Evolutionary conservation across 2,113 vertebrate genomes (phyloP), one percentile per base, ranked within the genome.

Genomic region (Physeter macrocephalus): DNA sequence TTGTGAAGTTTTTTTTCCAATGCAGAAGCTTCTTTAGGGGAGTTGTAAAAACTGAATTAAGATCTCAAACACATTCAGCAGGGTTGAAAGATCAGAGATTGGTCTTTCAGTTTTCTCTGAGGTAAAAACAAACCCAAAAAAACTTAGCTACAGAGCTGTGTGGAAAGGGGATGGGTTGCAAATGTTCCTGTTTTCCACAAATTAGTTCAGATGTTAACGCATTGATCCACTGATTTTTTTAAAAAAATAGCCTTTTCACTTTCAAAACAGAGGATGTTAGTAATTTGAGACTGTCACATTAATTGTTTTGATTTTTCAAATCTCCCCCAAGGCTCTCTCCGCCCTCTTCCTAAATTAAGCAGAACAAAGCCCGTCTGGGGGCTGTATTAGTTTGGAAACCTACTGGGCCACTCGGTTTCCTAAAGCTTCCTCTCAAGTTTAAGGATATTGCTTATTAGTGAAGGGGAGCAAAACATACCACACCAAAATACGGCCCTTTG

Each of bases 301-400:
- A 80, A 36, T 96, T 94, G 15, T 96, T 87, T 81, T 18, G 13
- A 36, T 93, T 57, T 71, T 95, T 92, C 54, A 89, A 86, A 71
- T 87, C 3, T 23, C 14, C 36, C 20, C 9, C 31, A 8, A 77
- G 49, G n/a, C 41, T 78, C 13, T 82, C 8, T 93, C 43, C 43
- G 92, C 25, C 34, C 11, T 90, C 75, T 93, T 88, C 57, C 71
- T 78, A 62, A 96, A 71, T 82, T 90, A 93, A 88, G 31, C 41
- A 88, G 80, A 97, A 77, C 77, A 88, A 29, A 92, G 78, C n/a
- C 29, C n/a, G 85, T 36, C 88, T 94, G 61, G 36, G 78, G 81
- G 25, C 64, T 93, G 17, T 59, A 74, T 88, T 85, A 31, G 21
- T 85, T 95, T 91, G 86, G 77, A 72, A 95, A 93, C 36, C 57